Base-by-base conservation (phyloP, 1,140 invertebrate species). In the Brachionus angularis region DNA sequence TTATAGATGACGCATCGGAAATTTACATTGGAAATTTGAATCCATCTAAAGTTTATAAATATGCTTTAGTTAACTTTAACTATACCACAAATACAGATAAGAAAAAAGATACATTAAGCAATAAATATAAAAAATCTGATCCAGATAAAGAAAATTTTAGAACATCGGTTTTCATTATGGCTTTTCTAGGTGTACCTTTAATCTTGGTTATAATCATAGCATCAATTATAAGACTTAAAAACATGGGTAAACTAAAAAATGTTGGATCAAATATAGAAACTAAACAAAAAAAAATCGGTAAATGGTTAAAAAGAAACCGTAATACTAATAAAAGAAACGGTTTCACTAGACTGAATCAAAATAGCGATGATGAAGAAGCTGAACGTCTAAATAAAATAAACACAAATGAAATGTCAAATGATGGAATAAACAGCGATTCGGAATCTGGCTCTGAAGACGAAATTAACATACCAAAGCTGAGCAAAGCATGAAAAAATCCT, bases 281-380 rank as follows among this genome's bases (percentile, higher is more conserved):
- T 42, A 58, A 34, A 23, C 33, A 67, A 33, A 64, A 44, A 44
- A 47, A 44, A 33, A 29, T 67, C 36, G 62, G 62, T 8, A 46
- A 50, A 18, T 67, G 62, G 62, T 33, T 67, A 4, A 50, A 67
- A 34, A 67, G 34, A 46, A 67, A 46, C 7, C n/a, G n/a, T n/a
- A n/a, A n/a, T n/a, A 18, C 62, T 34, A 67, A 67, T 29, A 29
- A 46, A 16, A 46, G 29, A 27, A 67, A 67, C 10, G 62, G 62
- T 21, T 67, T 67, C 29, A 67, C 42, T 23, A n/a, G 47, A 47
- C 31, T 67, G 0, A 46, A 46, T 33, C 62, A 67, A 47, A 50
- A 67, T 23, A 67, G 62, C 29, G 62, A 67, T 50, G 47, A 67
- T 67, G 62, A 67, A 46, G 62, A 67, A 50, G 47, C 62, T 2